Base-by-base conservation (phyloP, 2,797 vertebrate species). In the Euphonia xanthogaster region DNA sequence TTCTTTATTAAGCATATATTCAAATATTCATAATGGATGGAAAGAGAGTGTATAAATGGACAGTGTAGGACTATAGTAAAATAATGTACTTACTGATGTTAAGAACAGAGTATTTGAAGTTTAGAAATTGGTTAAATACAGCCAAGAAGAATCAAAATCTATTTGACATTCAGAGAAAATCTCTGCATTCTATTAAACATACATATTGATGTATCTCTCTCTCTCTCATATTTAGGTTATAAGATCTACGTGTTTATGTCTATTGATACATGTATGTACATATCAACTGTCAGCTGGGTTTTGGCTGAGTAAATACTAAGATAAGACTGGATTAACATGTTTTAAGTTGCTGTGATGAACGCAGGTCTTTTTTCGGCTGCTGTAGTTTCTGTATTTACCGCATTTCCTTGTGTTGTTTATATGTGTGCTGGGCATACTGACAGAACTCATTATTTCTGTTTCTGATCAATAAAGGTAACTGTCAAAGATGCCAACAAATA, bases 401-500 rank as follows among this genome's bases (percentile, higher is more conserved):
- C 25, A 39, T 88, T 88, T 72, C 44, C 44, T 30, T 39, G 37
- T 73, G 65, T 71, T 88, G 78, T 84, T 96, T 83, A 44, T 37
- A 13, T 63, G 13, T 62, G 39, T 8, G 2, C 68, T 70, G 58
- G 71, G 54, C 37, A 45, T 60, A 68, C 47, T 93, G 80, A 78
- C 85, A 96, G 67, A 88, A 74, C 31, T 93, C 67, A 42, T 91
- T 87, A 88, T 88, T 93, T 94, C 76, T 93, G 65, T 86, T 93
- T 78, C 79, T 63, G 66, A 91, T 91, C 87, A 87, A 74, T 88
- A 87, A 57, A 95, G 83, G 87, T 92, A 94, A 58, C 72, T 92
- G 84, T 80, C 91, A 91, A 85, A 88, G 54, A 86, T 85, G 67
- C 42, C 68, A 91, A 71, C 30, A 76, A 96, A 80, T 88, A 85